Conservation (phyloP, 2,888 invertebrate genomes). For the Eupeodes latifasciatus region DNA sequence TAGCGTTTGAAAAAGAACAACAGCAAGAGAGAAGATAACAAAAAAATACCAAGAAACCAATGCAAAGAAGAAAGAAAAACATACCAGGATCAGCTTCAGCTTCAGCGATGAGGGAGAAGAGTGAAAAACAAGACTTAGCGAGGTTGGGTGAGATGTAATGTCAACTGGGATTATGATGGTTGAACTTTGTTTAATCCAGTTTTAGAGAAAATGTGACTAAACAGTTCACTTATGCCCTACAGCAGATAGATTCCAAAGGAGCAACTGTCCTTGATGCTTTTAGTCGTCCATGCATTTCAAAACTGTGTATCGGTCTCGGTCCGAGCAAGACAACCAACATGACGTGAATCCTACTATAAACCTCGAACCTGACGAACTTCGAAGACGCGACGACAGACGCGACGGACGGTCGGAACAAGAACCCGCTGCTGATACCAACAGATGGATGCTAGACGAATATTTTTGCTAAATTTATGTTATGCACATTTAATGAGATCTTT, state of each 20-base stretch:
- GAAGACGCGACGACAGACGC: too few species aligned
- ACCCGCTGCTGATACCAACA: neutral
- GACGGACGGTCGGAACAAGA: too few species aligned
- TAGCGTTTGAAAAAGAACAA: constrained; percentile 25
- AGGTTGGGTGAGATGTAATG: constrained; percentile 46
- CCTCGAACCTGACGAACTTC: neutral
- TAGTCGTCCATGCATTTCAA: constrained; percentile 51
- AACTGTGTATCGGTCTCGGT: constrained; percentile 51
- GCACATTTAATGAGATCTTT: constrained; percentile 74
- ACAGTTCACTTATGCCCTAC: constrained; percentile 57
- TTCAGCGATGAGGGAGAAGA: neutral
- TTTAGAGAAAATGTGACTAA: constrained; percentile 58
- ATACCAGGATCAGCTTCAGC: neutral
- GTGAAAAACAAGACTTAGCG: neutral
- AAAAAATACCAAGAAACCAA: neutral
- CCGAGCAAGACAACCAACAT: neutral
- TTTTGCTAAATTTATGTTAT: constrained; percentile 68
- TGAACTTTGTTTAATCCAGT: constrained; percentile 74
- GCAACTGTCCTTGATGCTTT: constrained; percentile 42
- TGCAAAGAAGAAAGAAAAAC: constrained; percentile 46
- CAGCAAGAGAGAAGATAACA: neutral
- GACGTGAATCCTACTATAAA: neutral
- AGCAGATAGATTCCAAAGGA: constrained; percentile 21
- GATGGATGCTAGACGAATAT: constrained; percentile 48
- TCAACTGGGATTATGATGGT: constrained; percentile 73